phyloP scores from a whole-genome alignment of 1,140 invertebrate species.

The Aplysia californica region DNA sequence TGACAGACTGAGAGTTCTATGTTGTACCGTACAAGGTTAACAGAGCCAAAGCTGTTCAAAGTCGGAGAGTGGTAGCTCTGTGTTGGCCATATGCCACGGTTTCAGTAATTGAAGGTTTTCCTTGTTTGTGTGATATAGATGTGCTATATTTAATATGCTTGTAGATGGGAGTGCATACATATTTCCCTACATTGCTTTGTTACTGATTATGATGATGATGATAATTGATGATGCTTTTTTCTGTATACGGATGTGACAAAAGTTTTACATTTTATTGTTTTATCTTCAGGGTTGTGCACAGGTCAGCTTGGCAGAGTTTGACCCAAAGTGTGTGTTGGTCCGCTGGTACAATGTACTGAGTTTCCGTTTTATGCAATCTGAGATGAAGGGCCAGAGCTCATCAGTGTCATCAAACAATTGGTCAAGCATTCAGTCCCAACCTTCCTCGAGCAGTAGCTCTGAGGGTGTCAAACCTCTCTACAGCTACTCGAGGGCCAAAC shows the following conservation, averaged over 20 bases:
- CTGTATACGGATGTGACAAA: not conserved
- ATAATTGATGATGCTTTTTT: not conserved
- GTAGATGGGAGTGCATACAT: too few species aligned
- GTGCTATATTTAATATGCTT: too few species aligned
- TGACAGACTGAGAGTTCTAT: too few species aligned
- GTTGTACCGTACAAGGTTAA: too few species aligned
- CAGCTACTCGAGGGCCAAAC: conserved; percentile 1
- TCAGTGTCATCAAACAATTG: not conserved
- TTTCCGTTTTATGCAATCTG: conserved; percentile 83
- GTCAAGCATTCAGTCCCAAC: conserved; percentile 27
- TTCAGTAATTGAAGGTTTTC: too few species aligned
- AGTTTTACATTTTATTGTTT: not conserved
- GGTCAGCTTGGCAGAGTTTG: conserved; percentile 95
- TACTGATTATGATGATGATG: not conserved
- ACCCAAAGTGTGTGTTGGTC: conserved; percentile 80
- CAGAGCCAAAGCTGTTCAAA: too few species aligned
- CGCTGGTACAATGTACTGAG: conserved; percentile 97
- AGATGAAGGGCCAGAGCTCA: conserved; percentile 32
- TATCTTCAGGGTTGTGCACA: conserved; percentile 86
- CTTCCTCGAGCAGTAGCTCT: conserved; percentile 37
- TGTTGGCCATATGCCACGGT: too few species aligned
- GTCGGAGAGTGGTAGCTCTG: too few species aligned
- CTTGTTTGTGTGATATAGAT: too few species aligned
- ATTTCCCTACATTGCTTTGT: not conserved
- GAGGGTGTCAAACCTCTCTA: conserved; percentile 28